A percentile compares a stretch with the other conserved stretches of the same genome.
Evolutionary conservation across 2,888 invertebrate species (phyloP).

Genomic region (Iselma pallidipennis): DNA sequence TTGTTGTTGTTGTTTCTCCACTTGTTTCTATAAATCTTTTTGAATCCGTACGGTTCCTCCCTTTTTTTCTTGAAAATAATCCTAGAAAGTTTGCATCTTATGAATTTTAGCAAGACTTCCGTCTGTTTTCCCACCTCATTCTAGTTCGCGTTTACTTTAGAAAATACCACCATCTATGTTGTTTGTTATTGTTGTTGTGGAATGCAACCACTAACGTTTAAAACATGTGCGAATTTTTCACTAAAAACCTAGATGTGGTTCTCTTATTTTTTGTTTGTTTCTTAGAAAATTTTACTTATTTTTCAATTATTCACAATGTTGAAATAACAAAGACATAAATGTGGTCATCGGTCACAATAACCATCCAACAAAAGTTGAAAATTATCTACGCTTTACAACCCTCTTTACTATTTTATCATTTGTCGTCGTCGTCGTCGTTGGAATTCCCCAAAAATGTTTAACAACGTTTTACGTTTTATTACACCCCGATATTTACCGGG

Average conservation of each 20-base stretch:
- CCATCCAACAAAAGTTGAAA: background rate
- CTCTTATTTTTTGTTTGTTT: background rate
- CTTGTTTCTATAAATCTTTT: too few species aligned
- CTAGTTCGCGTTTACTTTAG: background rate
- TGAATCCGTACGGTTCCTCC: background rate
- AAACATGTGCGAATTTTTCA: background rate
- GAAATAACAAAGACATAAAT: background rate
- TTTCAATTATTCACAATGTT: background rate
- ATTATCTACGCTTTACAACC: background rate
- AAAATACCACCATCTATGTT: slow-evolving; percentile 1
- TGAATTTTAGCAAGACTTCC: background rate
- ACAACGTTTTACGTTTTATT: background rate
- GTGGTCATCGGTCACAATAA: background rate
- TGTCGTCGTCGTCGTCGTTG: background rate
- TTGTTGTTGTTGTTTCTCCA: background rate
- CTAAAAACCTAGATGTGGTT: background rate
- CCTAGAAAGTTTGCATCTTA: background rate
- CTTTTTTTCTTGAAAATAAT: background rate
- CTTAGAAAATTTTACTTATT: background rate
- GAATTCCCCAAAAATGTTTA: background rate
- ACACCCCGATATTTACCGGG: background rate
- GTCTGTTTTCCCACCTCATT: background rate
- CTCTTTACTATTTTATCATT: background rate
- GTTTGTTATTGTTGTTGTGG: background rate
- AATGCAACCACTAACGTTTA: background rate